Conservation (phyloP, 2,888 invertebrate species). For the Amphimallon solstitiale region DNA sequence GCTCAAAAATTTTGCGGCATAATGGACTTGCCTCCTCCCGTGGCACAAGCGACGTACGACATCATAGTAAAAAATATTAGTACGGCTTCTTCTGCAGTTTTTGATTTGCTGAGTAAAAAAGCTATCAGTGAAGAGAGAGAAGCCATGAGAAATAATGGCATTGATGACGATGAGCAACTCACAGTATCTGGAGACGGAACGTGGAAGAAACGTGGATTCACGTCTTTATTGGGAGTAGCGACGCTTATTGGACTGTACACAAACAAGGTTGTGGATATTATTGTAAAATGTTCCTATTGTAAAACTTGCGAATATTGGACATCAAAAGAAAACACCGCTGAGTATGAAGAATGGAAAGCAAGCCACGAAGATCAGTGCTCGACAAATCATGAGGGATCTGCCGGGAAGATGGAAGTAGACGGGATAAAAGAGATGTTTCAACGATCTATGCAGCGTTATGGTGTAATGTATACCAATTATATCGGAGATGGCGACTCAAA, state of each 20-base stretch:
- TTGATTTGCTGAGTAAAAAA: conserved; percentile 24
- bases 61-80: conserved; percentile 38
- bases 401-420: conserved; percentile 27
- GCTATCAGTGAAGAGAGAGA: conserved; percentile 33
- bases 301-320: conserved; percentile 35
- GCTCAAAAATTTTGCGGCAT: conserved; percentile 45
- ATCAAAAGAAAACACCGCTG: conserved; percentile 27
- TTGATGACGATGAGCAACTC: conserved; percentile 30
- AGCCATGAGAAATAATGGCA: conserved; percentile 26
- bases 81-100: conserved; percentile 38
- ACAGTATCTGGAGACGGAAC: conserved; percentile 39
- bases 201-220: conserved; percentile 42
- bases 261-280: conserved; percentile 43
- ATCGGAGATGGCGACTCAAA: conserved; percentile 48
- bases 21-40: conserved; percentile 44
- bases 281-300: conserved; percentile 35
- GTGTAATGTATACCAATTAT: conserved; percentile 41
- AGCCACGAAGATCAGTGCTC: conserved; percentile 13
- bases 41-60: conserved; percentile 42
- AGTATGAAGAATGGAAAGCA: conserved; percentile 40
- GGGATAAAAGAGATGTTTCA: conserved; percentile 17
- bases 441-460: conserved; percentile 28
- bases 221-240: conserved; percentile 45
- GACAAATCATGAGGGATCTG: conserved; percentile 17
- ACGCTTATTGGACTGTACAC: conserved; percentile 44